Conservation (phyloP, 2,888 invertebrate species). For the Dermolepida albohirtum region DNA sequence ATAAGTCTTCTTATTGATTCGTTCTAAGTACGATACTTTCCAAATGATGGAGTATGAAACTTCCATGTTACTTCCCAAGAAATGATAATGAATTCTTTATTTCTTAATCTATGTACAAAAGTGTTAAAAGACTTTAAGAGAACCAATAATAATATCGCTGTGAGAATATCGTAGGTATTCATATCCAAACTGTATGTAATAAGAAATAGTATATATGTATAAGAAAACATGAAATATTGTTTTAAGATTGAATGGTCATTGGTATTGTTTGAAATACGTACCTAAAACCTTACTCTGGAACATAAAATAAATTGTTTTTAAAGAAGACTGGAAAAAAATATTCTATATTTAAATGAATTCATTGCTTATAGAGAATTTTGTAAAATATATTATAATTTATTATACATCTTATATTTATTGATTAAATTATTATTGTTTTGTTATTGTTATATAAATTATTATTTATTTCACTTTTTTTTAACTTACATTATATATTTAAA, state of each 20-base stretch:
- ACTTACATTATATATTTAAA: neutral
- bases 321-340: conserved; percentile 28
- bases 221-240: too few species aligned
- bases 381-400: conserved; percentile 25
- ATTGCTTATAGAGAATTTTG: conserved; percentile 19
- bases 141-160: too few species aligned
- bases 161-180: too few species aligned
- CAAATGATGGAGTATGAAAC: conserved; percentile 1
- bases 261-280: neutral
- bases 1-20: neutral
- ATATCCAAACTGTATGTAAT: too few species aligned
- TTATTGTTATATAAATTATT: conserved; percentile 21
- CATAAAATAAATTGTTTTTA: conserved; percentile 4
- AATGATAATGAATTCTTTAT: too few species aligned
- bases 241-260: too few species aligned
- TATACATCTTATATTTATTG: conserved; percentile 14
- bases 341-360: conserved; percentile 5
- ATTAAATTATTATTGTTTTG: conserved; percentile 22
- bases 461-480: neutral
- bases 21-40: conserved; percentile 3
- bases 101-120: too few species aligned
- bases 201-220: too few species aligned
- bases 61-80: conserved; percentile 19
- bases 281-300: neutral
- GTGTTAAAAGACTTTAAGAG: too few species aligned